phyloP scores from a whole-genome alignment of 2,888 invertebrate genomes.

The Cordilura impudica region DNA sequence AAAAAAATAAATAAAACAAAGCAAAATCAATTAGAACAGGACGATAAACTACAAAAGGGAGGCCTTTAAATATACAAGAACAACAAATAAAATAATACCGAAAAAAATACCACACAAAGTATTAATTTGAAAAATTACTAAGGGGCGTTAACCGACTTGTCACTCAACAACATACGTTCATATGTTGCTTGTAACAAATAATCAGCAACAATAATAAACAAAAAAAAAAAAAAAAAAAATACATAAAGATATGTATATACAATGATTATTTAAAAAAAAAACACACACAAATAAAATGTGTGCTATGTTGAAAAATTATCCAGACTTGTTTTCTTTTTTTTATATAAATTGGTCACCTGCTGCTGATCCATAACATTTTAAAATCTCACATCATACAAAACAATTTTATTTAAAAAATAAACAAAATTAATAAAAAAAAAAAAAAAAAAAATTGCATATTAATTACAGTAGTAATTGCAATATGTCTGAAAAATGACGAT shows the following conservation, averaged over 20 bases:
- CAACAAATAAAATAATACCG: conserved; percentile 48
- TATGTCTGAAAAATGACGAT: no score
- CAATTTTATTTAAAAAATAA: neutral
- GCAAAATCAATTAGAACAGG: conserved; percentile 64
- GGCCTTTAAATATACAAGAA: conserved; percentile 55
- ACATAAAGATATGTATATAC: conserved; percentile 11
- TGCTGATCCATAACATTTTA: no score
- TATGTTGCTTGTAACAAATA: neutral
- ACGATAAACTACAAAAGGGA: conserved; percentile 64
- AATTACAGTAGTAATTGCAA: no score
- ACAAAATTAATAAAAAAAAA: neutral
- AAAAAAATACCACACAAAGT: conserved; percentile 61
- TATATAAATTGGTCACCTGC: no score
- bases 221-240: conserved; percentile 41
- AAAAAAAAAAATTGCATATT: no score
- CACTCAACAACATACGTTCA: conserved; percentile 63
- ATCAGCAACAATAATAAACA: conserved; percentile 13
- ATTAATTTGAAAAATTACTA: conserved; percentile 68
- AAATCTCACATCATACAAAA: no score
- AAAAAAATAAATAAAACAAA: conserved; percentile 39
- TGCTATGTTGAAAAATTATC: no score
- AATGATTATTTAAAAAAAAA: no score
- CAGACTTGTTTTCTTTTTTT: no score
- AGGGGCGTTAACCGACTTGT: conserved; percentile 67
- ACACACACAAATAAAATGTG: no score